These are phyloP conservation scores for Hyphantria cunea DNA, from an alignment of 1,140 invertebrate genomes.

Conservation along the genomic window DNA sequence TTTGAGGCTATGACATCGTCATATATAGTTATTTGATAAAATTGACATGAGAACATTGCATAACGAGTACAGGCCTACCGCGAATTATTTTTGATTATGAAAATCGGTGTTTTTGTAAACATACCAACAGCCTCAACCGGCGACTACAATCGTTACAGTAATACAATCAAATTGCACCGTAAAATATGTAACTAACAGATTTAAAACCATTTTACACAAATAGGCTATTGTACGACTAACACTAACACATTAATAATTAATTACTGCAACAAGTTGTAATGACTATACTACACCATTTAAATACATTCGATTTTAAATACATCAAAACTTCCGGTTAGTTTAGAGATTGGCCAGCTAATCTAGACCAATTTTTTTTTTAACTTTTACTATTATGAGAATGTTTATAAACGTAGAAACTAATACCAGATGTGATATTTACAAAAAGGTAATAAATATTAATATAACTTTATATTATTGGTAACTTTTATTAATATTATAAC, in stretches of 20 bases:
- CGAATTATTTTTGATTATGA: neutral
- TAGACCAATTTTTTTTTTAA: neutral
- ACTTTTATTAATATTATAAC: slow-evolving; percentile 24
- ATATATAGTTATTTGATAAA: too few relatives aligned
- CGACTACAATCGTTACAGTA: neutral
- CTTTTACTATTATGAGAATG: neutral
- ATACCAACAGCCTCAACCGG: neutral
- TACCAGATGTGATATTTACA: slow-evolving; percentile 19
- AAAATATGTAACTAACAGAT: neutral
- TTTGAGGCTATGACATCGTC: too few relatives aligned
- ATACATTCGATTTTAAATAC: slow-evolving; percentile 1
- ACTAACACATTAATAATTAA: neutral
- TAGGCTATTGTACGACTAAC: neutral
- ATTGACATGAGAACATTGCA: neutral
- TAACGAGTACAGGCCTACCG: too few relatives aligned
- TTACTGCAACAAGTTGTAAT: neutral
- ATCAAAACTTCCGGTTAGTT: neutral
- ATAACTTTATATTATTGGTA: slow-evolving; percentile 21
- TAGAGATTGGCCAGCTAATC: slow-evolving; percentile 2
- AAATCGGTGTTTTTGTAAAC: neutral
- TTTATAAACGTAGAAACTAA: slow-evolving; percentile 10
- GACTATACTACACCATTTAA: neutral
- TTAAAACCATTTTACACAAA: neutral
- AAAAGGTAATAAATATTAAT: slow-evolving; percentile 19
- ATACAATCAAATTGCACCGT: neutral